Evolutionary conservation across 2,888 invertebrate species (phyloP).

Genomic region (Rugalucina vietnamica): DNA sequence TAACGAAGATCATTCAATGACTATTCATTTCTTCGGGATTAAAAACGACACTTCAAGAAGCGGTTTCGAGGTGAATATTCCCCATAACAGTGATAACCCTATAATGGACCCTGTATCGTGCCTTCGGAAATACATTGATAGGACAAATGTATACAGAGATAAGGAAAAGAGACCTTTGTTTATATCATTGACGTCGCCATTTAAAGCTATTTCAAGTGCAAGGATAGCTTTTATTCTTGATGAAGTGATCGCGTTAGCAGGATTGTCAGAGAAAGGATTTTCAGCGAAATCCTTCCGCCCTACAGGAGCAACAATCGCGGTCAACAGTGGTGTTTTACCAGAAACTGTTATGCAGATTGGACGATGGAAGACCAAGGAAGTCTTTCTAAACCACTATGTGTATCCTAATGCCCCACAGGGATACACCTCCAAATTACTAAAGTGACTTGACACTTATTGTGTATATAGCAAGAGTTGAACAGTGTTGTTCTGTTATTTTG

Average conservation of each 20-base stretch:
- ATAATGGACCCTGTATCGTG: not conserved
- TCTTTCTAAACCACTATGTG: slow-evolving; percentile 18
- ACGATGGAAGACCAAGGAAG: slow-evolving; percentile 8
- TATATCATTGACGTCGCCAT: not conserved
- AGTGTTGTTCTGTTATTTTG: not conserved
- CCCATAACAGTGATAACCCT: not conserved
- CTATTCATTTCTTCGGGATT: slow-evolving; percentile 21
- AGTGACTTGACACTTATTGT: not conserved
- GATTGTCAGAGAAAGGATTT: slow-evolving; percentile 5
- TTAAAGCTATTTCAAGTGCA: not conserved
- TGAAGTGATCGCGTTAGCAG: slow-evolving; percentile 16
- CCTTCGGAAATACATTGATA: not conserved
- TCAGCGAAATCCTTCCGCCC: slow-evolving; percentile 21
- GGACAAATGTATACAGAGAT: not conserved
- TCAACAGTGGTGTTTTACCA: not conserved
- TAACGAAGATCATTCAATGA: not conserved
- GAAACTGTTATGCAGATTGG: slow-evolving; percentile 13
- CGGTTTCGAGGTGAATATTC: slow-evolving; percentile 21
- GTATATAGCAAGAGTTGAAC: not conserved
- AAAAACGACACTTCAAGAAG: slow-evolving; percentile 17
- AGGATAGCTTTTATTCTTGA: slow-evolving; percentile 1
- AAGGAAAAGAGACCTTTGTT: not conserved
- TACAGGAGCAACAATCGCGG: slow-evolving; percentile 16
- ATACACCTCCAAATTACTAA: not conserved
- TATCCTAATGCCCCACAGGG: slow-evolving; percentile 3